These are phyloP conservation scores for Ophion ellenae DNA, from an alignment of 2,888 invertebrate genomes.

Conservation along the genomic window DNA sequence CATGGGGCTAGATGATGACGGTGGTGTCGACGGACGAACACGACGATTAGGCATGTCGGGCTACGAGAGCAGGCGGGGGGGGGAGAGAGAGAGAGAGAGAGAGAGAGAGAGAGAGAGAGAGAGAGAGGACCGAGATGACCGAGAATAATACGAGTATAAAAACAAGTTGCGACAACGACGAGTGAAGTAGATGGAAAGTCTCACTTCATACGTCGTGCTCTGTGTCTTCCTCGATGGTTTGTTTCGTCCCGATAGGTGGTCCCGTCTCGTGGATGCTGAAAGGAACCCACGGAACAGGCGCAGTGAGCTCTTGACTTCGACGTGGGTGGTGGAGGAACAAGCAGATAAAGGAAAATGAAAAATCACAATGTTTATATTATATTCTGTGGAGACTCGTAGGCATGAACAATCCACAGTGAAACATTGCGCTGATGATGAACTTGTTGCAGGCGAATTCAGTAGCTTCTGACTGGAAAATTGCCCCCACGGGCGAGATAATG, in stretches of 20 bases:
- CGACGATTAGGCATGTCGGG: slow-evolving; percentile 73
- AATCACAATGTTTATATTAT: slow-evolving; percentile 22
- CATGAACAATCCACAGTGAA: too few species aligned
- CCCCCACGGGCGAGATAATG: too few species aligned
- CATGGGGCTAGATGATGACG: slow-evolving; percentile 48
- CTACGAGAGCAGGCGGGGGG: slow-evolving; percentile 29
- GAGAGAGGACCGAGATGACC: slow-evolving; percentile 3
- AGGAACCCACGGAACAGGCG: slow-evolving; percentile 42
- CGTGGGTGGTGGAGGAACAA: slow-evolving; percentile 54
- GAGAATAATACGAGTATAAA: slow-evolving; percentile 47
- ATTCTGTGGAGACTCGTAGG: not conserved
- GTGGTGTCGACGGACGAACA: slow-evolving; percentile 72
- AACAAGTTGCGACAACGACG: slow-evolving; percentile 55
- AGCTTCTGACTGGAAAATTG: too few species aligned
- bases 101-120: slow-evolving; percentile 9
- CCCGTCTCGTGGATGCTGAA: slow-evolving; percentile 57
- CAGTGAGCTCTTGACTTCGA: slow-evolving; percentile 40
- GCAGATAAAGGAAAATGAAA: slow-evolving; percentile 15
- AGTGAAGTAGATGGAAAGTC: slow-evolving; percentile 63
- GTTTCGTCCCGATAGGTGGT: slow-evolving; percentile 52
- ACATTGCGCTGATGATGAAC: too few species aligned
- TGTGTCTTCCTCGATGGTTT: slow-evolving; percentile 14
- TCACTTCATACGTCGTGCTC: slow-evolving; percentile 47
- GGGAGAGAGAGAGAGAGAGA: not conserved
- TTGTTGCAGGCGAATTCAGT: too few species aligned